Base-by-base conservation (phyloP, 2,888 invertebrate species). In the Eupithecia vulgata region DNA sequence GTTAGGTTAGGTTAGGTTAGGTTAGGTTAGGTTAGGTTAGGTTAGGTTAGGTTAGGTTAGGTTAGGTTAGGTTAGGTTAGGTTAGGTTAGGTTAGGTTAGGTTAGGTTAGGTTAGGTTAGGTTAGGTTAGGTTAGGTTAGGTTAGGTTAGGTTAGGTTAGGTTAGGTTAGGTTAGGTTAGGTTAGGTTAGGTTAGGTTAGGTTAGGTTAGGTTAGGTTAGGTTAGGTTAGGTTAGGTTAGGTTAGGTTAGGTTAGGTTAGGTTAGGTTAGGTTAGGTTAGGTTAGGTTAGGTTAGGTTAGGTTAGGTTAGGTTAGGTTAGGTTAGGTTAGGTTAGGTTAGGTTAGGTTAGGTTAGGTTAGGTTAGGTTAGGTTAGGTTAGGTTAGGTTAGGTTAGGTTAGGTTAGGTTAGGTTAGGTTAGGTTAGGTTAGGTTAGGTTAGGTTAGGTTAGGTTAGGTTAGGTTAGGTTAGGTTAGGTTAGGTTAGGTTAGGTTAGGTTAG, bases 141-240 rank as follows among this genome's bases (percentile, higher is more conserved):
- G 62, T 62, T 62, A 62, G 62, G 62, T 62, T 62, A 62, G 62
- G 62, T 62, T 62, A 62, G 62, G 62, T 62, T 62, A 62, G 62
- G 62, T 62, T 62, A 62, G 62, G 62, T 62, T 62, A 62, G 62
- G 62, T 62, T 62, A 62, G 62, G 62, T 62, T 62, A 62, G 62
- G 62, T 62, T 62, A 62, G 62, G 62, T 62, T 62, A 62, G 62
- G 62, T 62, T 62, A 62, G 62, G 62, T 62, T 62, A 62, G 62
- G 62, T 62, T 62, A 62, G 62, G 62, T 62, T 62, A 62, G 62
- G 62, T 62, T 62, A 62, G 62, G 62, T 62, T 62, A 62, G 62
- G 62, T 62, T 62, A 62, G 62, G 62, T 62, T 62, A 62, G 62
- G 62, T 62, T 62, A 62, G 62, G 62, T 62, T 62, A 62, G 62